phyloP scores from a whole-genome alignment of 1,140 invertebrate genomes.

The Paraescarpia echinospica region DNA sequence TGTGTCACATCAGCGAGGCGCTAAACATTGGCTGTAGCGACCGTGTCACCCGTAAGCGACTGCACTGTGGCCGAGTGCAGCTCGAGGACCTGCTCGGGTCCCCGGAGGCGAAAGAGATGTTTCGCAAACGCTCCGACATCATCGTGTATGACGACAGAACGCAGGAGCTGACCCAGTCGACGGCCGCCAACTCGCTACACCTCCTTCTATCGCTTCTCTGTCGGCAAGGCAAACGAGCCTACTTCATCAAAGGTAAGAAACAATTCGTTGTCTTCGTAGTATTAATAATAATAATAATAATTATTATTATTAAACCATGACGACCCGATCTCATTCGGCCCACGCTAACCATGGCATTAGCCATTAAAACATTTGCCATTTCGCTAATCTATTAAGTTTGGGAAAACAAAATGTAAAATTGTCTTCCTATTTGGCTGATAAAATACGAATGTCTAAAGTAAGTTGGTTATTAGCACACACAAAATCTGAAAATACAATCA shows the following conservation, averaged over 20 bases:
- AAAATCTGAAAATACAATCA: no score
- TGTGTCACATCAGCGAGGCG: conserved; percentile 71
- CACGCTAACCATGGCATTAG: no score
- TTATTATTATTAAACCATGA: not conserved
- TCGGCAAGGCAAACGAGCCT: not conserved
- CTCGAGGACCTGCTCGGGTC: conserved; percentile 69
- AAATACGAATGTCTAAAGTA: no score
- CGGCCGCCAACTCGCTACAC: not conserved
- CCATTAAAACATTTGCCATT: no score
- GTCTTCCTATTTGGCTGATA: no score
- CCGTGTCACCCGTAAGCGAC: conserved; percentile 69
- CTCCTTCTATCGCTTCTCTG: not conserved
- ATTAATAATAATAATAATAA: not conserved
- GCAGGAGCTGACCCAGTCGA: not conserved
- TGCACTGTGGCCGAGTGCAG: conserved; percentile 70
- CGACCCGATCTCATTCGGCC: no score
- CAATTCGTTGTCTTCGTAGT: not conserved
- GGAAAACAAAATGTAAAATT: no score
- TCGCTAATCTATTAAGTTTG: no score
- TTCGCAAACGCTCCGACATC: conserved; percentile 65
- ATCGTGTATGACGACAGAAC: conserved; percentile 71
- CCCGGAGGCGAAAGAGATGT: conserved; percentile 66
- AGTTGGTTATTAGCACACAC: no score
- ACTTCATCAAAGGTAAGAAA: conserved; percentile 15
- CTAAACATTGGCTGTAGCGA: conserved; percentile 78